phyloP scores from a whole-genome alignment of 2,797 vertebrate genomes.

The Megaceryle alcyon region DNA sequence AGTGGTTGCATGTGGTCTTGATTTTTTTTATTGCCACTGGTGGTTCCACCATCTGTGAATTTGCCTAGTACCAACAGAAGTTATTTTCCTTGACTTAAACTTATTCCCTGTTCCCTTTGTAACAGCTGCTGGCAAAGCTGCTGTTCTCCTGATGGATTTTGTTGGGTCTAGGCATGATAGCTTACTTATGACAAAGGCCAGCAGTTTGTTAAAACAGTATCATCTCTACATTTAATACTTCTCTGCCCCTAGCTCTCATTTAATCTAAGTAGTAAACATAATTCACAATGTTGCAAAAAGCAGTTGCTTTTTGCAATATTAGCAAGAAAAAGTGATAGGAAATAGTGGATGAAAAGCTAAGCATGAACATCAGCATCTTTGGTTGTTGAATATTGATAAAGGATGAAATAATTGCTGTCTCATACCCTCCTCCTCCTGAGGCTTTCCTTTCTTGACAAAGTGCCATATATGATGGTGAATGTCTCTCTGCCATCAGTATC shows the following conservation, averaged over 20 bases:
- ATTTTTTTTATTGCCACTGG: neutral
- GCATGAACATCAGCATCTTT: neutral
- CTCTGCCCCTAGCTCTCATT: neutral
- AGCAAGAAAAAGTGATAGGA: neutral
- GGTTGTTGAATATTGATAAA: neutral
- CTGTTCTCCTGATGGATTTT: slow-evolving; percentile 22
- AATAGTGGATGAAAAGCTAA: neutral
- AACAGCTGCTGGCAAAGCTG: slow-evolving; percentile 12
- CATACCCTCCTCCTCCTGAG: neutral
- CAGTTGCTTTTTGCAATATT: neutral
- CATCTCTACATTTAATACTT: neutral
- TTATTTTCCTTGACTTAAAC: slow-evolving; percentile 9
- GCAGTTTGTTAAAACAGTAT: neutral
- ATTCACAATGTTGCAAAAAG: neutral
- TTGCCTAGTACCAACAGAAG: neutral
- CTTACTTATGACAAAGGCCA: neutral
- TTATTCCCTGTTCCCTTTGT: neutral
- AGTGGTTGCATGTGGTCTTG: neutral
- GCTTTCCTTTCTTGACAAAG: neutral
- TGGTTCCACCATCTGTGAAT: neutral
- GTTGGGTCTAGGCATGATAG: neutral
- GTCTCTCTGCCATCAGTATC: neutral
- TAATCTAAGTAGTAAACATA: neutral
- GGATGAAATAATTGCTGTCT: neutral
- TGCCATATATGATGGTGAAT: neutral